Conservation (phyloP, 2,113 vertebrate species). For the Coracopsis vasa region DNA sequence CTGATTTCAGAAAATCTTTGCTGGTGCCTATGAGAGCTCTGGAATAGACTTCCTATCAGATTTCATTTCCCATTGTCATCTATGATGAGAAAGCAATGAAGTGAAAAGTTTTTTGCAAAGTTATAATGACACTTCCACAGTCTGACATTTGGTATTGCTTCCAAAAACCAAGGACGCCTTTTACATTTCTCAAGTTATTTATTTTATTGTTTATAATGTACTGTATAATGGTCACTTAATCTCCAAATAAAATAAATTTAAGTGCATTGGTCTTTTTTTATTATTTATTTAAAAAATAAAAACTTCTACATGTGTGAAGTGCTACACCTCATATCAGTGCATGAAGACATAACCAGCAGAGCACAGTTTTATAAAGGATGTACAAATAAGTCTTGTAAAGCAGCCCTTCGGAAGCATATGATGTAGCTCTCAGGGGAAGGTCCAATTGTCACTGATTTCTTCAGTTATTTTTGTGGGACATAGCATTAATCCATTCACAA, state of each 20-base stretch:
- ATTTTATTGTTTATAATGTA: constrained; percentile 13
- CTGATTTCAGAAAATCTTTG: neutral
- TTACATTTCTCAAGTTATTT: neutral
- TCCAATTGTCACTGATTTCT: neutral
- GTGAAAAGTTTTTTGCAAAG: neutral
- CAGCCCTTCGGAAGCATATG: neutral
- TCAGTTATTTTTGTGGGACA: constrained; percentile 11
- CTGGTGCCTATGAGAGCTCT: neutral
- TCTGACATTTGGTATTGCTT: neutral
- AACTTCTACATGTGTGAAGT: neutral
- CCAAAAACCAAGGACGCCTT: neutral
- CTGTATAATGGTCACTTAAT: neutral
- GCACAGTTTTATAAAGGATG: neutral
- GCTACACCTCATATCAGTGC: neutral
- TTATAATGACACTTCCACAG: neutral
- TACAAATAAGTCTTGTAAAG: neutral
- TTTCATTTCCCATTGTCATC: constrained; percentile 11
- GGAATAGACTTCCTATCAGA: neutral
- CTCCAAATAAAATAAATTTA: neutral
- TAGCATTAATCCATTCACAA: constrained; percentile 34
- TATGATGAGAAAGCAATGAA: constrained; percentile 13
- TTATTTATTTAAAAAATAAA: neutral
- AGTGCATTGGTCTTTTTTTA: neutral
- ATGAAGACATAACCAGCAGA: neutral
- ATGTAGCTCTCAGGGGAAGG: neutral